These are phyloP conservation scores for Geotrupes spiniger DNA, from an alignment of 2,888 invertebrate genomes.

Conservation along the genomic window DNA sequence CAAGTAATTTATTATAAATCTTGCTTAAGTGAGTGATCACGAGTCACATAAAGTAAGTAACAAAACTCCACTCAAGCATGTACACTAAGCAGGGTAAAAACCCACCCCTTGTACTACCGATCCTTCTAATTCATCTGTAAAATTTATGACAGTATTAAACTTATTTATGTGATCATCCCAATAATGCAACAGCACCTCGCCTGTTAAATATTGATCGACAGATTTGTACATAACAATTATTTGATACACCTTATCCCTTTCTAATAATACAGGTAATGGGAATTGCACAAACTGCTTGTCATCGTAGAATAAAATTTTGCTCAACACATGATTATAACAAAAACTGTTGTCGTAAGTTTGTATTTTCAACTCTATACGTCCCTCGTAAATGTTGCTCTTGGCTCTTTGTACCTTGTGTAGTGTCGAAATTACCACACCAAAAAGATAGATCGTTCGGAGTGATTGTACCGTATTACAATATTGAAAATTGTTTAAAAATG, in stretches of 20 bases:
- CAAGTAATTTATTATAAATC: no score
- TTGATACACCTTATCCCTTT: constrained; percentile 35
- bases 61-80: no score
- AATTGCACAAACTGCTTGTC: constrained; percentile 25
- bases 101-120: constrained; percentile 39
- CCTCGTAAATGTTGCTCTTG: constrained; percentile 12
- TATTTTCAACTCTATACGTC: constrained; percentile 14
- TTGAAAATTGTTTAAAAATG: constrained; percentile 11
- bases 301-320: constrained; percentile 21
- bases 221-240: constrained; percentile 35
- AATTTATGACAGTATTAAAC: constrained; percentile 31
- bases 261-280: constrained; percentile 32
- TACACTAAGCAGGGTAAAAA: constrained; percentile 35
- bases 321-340: constrained; percentile 11
- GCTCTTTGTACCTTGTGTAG: constrained; percentile 14
- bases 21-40: no score
- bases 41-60: no score
- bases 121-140: constrained; percentile 39
- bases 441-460: constrained; percentile 14
- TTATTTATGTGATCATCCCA: constrained; percentile 33
- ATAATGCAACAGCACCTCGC: constrained; percentile 36
- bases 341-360: constrained; percentile 2
- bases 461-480: constrained; percentile 9
- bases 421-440: constrained; percentile 16
- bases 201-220: constrained; percentile 23